Conservation (phyloP, 2,888 invertebrate genomes). For the Helleia helle region DNA sequence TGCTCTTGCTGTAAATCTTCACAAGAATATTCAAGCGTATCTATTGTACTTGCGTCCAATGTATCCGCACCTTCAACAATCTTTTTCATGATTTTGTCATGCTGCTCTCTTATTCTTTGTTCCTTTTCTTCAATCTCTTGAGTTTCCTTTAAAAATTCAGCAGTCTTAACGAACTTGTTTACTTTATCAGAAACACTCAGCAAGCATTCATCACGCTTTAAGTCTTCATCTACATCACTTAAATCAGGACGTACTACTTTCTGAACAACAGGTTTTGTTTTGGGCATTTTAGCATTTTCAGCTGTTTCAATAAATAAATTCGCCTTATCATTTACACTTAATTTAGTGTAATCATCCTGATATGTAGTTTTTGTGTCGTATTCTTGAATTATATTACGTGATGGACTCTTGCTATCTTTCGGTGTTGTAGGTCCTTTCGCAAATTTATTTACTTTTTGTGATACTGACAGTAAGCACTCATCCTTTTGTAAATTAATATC, state of each 20-base stretch:
- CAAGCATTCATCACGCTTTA: slow-evolving; percentile 75
- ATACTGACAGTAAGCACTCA: slow-evolving; percentile 78
- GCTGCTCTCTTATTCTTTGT: slow-evolving; percentile 53
- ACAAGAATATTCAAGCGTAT: background rate
- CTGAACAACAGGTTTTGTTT: slow-evolving; percentile 40
- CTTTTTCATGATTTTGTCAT: slow-evolving; percentile 55
- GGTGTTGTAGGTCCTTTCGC: slow-evolving; percentile 58
- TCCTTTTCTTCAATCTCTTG: slow-evolving; percentile 48
- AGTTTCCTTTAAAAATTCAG: slow-evolving; percentile 61
- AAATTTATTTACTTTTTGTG: slow-evolving; percentile 80
- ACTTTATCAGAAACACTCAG: slow-evolving; percentile 79
- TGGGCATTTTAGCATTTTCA: slow-evolving; percentile 64
- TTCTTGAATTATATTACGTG: slow-evolving; percentile 52
- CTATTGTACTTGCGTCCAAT: slow-evolving; percentile 22
- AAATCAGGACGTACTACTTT: slow-evolving; percentile 67
- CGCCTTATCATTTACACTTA: slow-evolving; percentile 79
- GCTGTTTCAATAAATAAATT: slow-evolving; percentile 77
- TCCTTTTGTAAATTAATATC: slow-evolving; percentile 69
- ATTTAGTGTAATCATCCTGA: slow-evolving; percentile 60
- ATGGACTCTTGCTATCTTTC: slow-evolving; percentile 49
- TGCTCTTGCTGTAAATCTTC: background rate
- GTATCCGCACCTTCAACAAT: slow-evolving; percentile 41
- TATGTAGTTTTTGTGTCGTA: slow-evolving; percentile 72
- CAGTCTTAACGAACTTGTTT: slow-evolving; percentile 76
- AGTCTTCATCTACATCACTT: slow-evolving; percentile 70